phyloP scores from a whole-genome alignment of 2,113 vertebrate species.

The Triplophysa tibetana region DNA sequence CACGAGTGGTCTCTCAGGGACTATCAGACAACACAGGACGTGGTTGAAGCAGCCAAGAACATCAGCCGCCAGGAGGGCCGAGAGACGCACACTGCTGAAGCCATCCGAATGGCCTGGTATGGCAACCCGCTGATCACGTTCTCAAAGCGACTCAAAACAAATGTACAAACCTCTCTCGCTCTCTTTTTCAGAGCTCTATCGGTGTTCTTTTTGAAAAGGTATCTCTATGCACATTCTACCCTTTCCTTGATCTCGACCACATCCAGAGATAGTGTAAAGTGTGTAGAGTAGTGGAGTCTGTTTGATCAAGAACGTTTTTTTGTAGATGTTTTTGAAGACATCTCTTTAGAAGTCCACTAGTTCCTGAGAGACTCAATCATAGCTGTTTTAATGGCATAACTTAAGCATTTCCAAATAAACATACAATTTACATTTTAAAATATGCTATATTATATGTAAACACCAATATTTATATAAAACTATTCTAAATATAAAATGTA shows the following conservation, averaged over 20 bases:
- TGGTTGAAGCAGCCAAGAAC: conserved; percentile 88
- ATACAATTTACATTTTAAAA: no score
- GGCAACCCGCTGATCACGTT: conserved; percentile 50
- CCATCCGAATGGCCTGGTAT: conserved; percentile 87
- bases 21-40: conserved; percentile 81
- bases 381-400: no score
- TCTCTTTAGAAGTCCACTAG: conserved; percentile 7
- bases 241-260: not conserved
- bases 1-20: conserved; percentile 90
- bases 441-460: no score
- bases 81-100: conserved; percentile 88
- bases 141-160: not conserved
- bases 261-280: conserved; percentile 11
- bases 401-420: no score
- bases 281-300: not conserved
- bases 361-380: conserved; percentile 1
- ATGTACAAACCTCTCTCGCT: conserved; percentile 6
- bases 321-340: conserved; percentile 45
- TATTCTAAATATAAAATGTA: no score
- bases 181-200: not conserved
- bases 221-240: not conserved
- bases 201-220: not conserved
- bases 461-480: no score
- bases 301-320: conserved; percentile 33
- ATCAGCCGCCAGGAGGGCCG: conserved; percentile 91